These are phyloP conservation scores for Nycticebus coucang DNA, from an alignment of 2,113 vertebrate species.

Conservation along the genomic window DNA sequence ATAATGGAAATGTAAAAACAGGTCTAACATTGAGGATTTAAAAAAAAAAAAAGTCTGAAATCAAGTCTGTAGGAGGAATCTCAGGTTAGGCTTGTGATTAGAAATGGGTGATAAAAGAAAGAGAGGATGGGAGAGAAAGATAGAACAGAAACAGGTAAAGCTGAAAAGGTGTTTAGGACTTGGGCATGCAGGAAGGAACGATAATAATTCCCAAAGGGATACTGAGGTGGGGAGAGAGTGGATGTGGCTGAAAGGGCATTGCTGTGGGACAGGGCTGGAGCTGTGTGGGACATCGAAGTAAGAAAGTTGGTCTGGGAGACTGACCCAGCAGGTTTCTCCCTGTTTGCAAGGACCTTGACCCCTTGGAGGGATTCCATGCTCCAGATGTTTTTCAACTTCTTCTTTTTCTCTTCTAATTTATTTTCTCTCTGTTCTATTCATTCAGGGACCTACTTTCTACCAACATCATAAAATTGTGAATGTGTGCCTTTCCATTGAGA, in stretches of 20 bases:
- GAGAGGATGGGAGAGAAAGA: rapidly evolving
- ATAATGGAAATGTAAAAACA: neutral
- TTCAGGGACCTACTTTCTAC: neutral
- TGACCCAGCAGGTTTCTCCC: too few relatives aligned
- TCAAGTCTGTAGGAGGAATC: neutral
- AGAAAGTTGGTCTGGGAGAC: neutral
- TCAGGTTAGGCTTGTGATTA: neutral
- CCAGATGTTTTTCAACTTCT: neutral
- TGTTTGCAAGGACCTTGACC: neutral
- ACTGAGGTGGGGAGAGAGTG: too few relatives aligned
- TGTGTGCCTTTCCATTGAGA: neutral
- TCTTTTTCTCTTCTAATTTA: neutral
- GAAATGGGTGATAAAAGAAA: neutral
- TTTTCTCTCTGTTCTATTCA: neutral
- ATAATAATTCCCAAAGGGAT: neutral
- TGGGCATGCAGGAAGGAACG: neutral
- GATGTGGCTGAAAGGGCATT: neutral
- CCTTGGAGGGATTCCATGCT: neutral
- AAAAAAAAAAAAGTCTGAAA: neutral
- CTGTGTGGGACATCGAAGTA: neutral
- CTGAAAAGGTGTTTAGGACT: rapidly evolving
- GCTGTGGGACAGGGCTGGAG: neutral
- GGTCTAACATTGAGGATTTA: neutral
- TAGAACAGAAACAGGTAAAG: rapidly evolving
- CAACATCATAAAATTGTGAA: neutral